Percentiles rank a stretch among this genome's conserved stretches.
These are phyloP conservation scores for Gasterosteus nipponicus DNA, from an alignment of 2,113 vertebrate species.

Conservation along the genomic window DNA sequence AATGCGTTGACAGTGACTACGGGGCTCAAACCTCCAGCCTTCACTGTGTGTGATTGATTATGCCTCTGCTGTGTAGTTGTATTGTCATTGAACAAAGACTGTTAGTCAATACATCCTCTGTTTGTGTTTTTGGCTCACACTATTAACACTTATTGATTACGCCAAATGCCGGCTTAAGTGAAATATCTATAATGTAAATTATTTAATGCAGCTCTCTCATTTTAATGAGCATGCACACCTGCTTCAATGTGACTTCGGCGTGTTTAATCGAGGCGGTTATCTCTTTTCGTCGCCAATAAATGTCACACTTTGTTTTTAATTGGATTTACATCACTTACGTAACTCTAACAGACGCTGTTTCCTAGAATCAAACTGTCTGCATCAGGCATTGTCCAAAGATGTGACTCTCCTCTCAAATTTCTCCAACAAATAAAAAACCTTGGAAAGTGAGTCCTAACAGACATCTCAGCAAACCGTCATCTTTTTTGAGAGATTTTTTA, in stretches of 20 bases:
- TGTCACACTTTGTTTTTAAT: background rate
- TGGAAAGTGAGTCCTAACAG: conserved; percentile 23
- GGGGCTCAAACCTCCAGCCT: conserved; percentile 22
- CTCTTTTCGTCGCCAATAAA: background rate
- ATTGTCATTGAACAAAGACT: conserved; percentile 44
- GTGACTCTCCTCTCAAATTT: background rate
- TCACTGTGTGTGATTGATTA: conserved; percentile 60
- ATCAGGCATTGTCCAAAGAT: conserved; percentile 1
- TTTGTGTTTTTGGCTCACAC: conserved; percentile 4
- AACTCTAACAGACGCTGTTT: background rate
- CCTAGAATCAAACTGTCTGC: conserved; percentile 27
- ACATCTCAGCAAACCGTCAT: conserved; percentile 33
- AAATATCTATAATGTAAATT: background rate
- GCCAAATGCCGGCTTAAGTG: background rate
- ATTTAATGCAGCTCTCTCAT: background rate
- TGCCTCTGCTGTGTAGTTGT: conserved; percentile 52
- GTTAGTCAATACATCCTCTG: conserved; percentile 5
- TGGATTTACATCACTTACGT: background rate
- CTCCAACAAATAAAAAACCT: conserved; percentile 16
- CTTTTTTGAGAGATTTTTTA: conserved; percentile 13
- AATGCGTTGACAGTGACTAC: conserved; percentile 35
- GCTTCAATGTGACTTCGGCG: background rate
- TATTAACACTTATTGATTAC: conserved; percentile 7
- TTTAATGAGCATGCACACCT: background rate
- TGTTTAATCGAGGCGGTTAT: background rate